Evolutionary conservation across 2,113 vertebrate species (phyloP).

Genomic region (Isurus oxyrinchus): DNA sequence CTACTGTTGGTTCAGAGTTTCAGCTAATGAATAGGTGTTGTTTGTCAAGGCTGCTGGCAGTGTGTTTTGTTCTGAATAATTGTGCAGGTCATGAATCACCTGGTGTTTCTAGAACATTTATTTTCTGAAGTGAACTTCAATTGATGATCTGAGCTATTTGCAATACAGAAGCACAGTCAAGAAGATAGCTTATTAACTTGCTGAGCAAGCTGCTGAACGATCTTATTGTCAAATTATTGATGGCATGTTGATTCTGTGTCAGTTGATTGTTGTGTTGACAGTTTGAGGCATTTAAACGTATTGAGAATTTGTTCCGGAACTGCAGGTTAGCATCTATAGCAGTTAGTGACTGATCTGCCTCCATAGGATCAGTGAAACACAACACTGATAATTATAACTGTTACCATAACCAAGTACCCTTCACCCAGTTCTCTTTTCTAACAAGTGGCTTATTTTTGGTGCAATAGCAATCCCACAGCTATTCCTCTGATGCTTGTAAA

Average conservation of each 20-base stretch:
- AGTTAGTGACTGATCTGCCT: not conserved
- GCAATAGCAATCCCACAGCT: not conserved
- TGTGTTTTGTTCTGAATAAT: constrained; percentile 24
- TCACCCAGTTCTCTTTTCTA: not conserved
- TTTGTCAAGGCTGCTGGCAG: not conserved
- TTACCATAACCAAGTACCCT: not conserved
- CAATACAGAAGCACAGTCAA: not conserved
- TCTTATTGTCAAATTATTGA: not conserved
- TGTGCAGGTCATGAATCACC: not conserved
- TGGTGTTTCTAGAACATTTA: not conserved
- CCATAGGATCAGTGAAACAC: not conserved
- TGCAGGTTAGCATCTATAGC: not conserved
- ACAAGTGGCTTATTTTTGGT: not conserved
- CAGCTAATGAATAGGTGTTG: constrained; percentile 18
- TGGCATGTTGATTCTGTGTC: not conserved
- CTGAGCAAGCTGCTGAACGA: not conserved
- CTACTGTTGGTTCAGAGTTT: constrained; percentile 7
- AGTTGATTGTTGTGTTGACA: not conserved
- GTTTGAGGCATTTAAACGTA: not conserved
- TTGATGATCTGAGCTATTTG: not conserved
- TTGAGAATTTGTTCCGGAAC: not conserved
- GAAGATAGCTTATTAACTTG: not conserved
- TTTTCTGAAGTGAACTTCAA: constrained; percentile 9
- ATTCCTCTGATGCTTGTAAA: not conserved
- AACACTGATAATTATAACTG: not conserved